These are phyloP conservation scores for Catocala nupta DNA, from an alignment of 2,888 invertebrate species.

Conservation along the genomic window DNA sequence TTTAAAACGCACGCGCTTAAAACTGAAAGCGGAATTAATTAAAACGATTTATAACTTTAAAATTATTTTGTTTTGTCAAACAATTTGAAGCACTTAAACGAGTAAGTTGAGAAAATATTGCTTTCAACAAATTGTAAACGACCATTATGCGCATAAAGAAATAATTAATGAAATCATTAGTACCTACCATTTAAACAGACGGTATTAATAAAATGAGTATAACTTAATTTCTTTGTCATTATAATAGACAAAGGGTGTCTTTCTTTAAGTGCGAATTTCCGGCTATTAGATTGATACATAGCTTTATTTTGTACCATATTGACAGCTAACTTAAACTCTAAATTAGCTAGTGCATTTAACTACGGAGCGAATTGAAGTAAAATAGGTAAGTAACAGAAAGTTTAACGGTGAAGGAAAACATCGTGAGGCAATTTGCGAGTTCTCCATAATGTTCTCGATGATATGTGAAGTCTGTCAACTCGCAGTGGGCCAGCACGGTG, in stretches of 20 bases:
- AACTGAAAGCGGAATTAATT: slow-evolving; percentile 21
- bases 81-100: slow-evolving; percentile 37
- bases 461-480: too few species aligned
- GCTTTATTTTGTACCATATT: too few species aligned
- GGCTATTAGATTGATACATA: too few species aligned
- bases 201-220: slow-evolving; percentile 14
- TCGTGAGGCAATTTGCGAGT: too few species aligned
- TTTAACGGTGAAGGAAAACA: too few species aligned
- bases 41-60: slow-evolving; percentile 30
- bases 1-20: background rate
- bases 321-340: too few species aligned
- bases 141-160: slow-evolving; percentile 24
- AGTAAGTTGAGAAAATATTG: slow-evolving; percentile 38
- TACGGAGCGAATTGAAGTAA: too few species aligned
- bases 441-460: too few species aligned
- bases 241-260: background rate
- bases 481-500: too few species aligned
- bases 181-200: slow-evolving; percentile 6
- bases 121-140: slow-evolving; percentile 26
- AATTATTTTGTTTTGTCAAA: slow-evolving; percentile 38
- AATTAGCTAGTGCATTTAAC: too few species aligned
- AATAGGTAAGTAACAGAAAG: too few species aligned
- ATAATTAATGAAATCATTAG: slow-evolving; percentile 39
- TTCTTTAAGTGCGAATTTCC: background rate
- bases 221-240: slow-evolving; percentile 18